Evolutionary conservation across 2,797 vertebrate genomes (phyloP), one percentile per base, ranked within the genome.

Genomic region (Sebastes reedi): DNA sequence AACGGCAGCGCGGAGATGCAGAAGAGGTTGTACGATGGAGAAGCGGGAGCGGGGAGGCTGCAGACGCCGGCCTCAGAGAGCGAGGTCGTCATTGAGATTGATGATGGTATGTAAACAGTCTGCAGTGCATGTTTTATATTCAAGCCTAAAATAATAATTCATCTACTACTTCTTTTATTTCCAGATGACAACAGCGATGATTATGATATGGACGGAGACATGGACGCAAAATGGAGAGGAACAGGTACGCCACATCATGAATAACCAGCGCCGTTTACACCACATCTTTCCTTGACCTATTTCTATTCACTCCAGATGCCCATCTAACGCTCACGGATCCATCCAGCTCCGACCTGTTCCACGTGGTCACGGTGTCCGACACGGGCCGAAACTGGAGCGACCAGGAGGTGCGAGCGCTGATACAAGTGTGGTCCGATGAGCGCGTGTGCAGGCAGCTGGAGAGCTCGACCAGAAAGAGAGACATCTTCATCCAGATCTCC

Each of bases 401-500:
- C 86, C 96, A 96, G 81, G 97, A 98, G 90, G 96, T 98, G 74
- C 96, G 94, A 84, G 96, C 96, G 3, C 89, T 97, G 54, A 95
- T 97, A 79, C 93, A 95, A 22, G 96, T 97, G 80, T 97, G 97
- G 96, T 96, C 97, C 0, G 96, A 98, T 24, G 95, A 97, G 79
- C 95, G 95, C 13, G 96, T 97, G 80, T 95, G 96, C 82, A 94
- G 93, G 86, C 96, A 97, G 93, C 91, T 98, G 89, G 96, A 98
- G 92, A 96, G 95, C 73, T 96, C 96, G 4, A 97, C 95, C 67
- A 96, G 96, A 82, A 98, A 98, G 93, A 96, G 97, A 81, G 96
- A 98, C 89, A 97, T 98, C 86, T 97, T 97, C 60, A 94, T 97
- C 86, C 96, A 97, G 95, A 97, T 97, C 90, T 96, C 96, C 71